These are phyloP conservation scores for Drosophila novamexicana DNA, from an alignment of 1,140 invertebrate genomes.

Conservation along the genomic window DNA sequence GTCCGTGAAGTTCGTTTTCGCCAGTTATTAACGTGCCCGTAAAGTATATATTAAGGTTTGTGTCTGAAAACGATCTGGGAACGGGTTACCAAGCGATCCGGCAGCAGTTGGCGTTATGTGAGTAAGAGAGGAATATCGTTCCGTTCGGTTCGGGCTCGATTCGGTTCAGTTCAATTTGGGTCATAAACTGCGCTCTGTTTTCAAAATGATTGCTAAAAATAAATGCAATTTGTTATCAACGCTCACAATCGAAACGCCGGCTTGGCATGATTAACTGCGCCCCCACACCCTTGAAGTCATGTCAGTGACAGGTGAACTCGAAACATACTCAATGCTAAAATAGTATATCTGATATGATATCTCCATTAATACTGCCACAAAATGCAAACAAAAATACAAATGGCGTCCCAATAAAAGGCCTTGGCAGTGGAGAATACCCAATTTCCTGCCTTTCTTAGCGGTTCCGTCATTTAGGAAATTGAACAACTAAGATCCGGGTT, in stretches of 20 bases:
- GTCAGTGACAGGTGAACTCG: slow-evolving; percentile 57
- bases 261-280: slow-evolving; percentile 64
- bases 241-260: slow-evolving; percentile 63
- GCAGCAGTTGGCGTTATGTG: slow-evolving; percentile 19
- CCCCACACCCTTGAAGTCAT: slow-evolving; percentile 40
- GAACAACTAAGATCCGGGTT: too few species aligned
- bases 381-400: too few species aligned
- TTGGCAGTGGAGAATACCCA: too few species aligned
- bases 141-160: slow-evolving; percentile 16
- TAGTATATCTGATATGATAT: too few species aligned
- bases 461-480: too few species aligned
- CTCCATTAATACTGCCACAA: too few species aligned
- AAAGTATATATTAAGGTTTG: not conserved
- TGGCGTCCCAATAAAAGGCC: too few species aligned
- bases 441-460: too few species aligned
- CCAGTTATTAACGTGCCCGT: not conserved
- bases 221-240: slow-evolving; percentile 65
- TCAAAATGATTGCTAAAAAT: slow-evolving; percentile 63
- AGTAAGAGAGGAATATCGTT: slow-evolving; percentile 28
- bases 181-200: slow-evolving; percentile 48
- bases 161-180: slow-evolving; percentile 32
- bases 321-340: not conserved
- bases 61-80: not conserved
- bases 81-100: slow-evolving; percentile 14
- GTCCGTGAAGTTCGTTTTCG: slow-evolving; percentile 5